phyloP scores from a whole-genome alignment of 1,140 invertebrate genomes.

The Calliopsis andreniformis region DNA sequence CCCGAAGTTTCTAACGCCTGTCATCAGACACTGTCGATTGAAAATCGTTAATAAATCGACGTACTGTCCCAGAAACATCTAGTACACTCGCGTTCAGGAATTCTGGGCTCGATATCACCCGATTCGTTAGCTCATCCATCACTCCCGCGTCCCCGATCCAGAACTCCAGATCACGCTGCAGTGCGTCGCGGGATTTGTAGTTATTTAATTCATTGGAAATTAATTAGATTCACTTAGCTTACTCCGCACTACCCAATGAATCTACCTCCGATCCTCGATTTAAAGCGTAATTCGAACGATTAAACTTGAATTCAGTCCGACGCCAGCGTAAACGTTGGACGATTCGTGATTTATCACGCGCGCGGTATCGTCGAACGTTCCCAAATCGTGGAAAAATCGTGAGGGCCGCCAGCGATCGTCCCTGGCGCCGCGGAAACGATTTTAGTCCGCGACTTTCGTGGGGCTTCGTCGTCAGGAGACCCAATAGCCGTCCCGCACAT shows the following conservation, averaged over 20 bases:
- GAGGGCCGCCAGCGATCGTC: background rate
- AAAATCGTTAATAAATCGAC: too few species aligned
- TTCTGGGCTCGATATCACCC: too few species aligned
- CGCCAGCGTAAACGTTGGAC: background rate
- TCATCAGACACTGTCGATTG: too few species aligned
- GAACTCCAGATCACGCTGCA: constrained; percentile 5
- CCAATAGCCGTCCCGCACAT: background rate
- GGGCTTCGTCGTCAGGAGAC: background rate
- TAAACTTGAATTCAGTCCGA: constrained; percentile 25
- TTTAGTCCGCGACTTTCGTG: background rate
- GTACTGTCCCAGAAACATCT: too few species aligned
- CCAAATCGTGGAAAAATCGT: background rate
- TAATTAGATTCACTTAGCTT: constrained; percentile 43
- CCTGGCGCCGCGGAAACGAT: background rate
- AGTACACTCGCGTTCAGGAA: too few species aligned
- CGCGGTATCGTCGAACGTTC: background rate
- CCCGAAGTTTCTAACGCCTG: too few species aligned
- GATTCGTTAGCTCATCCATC: constrained; percentile 10
- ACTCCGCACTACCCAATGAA: background rate
- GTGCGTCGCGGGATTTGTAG: constrained; percentile 18
- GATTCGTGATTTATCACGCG: background rate
- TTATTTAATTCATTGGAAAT: constrained; percentile 45
- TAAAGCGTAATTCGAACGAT: constrained; percentile 31
- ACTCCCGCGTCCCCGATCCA: background rate
- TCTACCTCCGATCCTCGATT: constrained; percentile 21